These are phyloP conservation scores for Apogon talboti DNA, from an alignment of 2,797 vertebrate species.

Conservation along the genomic window DNA sequence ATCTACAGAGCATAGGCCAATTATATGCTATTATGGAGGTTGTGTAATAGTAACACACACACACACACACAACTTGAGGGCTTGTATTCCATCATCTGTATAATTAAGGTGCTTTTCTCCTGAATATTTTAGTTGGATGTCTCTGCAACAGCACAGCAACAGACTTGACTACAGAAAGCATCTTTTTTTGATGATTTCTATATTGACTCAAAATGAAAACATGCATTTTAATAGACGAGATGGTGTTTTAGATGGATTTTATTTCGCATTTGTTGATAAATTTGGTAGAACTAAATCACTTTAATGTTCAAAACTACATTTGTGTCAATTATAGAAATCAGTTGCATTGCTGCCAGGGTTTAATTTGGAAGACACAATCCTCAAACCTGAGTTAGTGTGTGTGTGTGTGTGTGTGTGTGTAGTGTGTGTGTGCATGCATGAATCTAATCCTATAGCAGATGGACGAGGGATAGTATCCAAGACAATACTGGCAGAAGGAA, in stretches of 20 bases:
- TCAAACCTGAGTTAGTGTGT: conserved; percentile 18
- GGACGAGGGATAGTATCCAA: conserved; percentile 74
- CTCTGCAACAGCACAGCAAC: conserved; percentile 57
- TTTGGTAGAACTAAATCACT: too few species aligned
- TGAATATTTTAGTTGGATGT: conserved; percentile 76
- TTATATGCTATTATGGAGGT: conserved; percentile 65
- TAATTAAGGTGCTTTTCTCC: conserved; percentile 76
- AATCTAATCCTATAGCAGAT: conserved; percentile 78
- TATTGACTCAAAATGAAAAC: too few species aligned
- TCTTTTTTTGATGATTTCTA: too few species aligned
- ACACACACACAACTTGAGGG: conserved; percentile 49
- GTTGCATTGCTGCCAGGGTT: conserved; percentile 8
- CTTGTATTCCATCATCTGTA: conserved; percentile 72
- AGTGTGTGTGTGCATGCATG: conserved; percentile 8
- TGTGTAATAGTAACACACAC: conserved; percentile 40
- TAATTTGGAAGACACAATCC: conserved; percentile 40
- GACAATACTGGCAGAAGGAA: conserved; percentile 67
- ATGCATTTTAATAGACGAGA: too few species aligned
- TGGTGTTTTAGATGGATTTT: too few species aligned
- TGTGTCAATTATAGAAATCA: conserved; percentile 12
- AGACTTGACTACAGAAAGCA: conserved; percentile 30
- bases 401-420: conserved; percentile 10
- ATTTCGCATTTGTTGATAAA: too few species aligned
- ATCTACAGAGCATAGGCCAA: conserved; percentile 56
- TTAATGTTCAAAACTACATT: background rate